Evolutionary conservation across 2,888 invertebrate species (phyloP).

Genomic region (Pyrochroa serraticornis): DNA sequence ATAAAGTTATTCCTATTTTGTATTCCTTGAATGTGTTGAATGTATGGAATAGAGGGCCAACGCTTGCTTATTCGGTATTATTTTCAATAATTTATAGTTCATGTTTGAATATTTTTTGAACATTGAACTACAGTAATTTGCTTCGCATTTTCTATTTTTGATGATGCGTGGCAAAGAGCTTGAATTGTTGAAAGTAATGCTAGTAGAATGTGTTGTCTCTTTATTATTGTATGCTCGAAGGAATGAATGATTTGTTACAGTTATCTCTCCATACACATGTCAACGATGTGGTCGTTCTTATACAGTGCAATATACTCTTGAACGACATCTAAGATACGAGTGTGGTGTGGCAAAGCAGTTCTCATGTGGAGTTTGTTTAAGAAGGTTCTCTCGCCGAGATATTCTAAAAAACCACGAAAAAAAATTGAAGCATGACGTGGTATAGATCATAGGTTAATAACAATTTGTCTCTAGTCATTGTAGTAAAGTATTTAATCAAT

Average conservation of each 20-base stretch:
- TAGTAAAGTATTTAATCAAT: not conserved
- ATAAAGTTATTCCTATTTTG: conserved; percentile 3
- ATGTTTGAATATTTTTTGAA: too few species aligned
- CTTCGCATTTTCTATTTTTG: conserved; percentile 15
- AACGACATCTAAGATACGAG: conserved; percentile 64
- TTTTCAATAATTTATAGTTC: not conserved
- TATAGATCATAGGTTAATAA: conserved; percentile 15
- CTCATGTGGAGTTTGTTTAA: conserved; percentile 54
- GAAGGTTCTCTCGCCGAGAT: conserved; percentile 55
- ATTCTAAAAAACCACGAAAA: conserved; percentile 51
- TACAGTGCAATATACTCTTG: conserved; percentile 64
- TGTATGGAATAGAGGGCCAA: conserved; percentile 23
- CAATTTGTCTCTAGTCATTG: conserved; percentile 10
- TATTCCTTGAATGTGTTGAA: not conserved
- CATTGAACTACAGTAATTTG: not conserved
- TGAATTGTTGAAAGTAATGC: conserved; percentile 18
- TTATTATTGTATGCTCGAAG: conserved; percentile 26
- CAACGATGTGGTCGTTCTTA: conserved; percentile 66
- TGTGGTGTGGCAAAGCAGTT: conserved; percentile 64
- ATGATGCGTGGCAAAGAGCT: conserved; percentile 1
- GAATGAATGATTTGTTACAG: conserved; percentile 51
- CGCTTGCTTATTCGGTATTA: conserved; percentile 11
- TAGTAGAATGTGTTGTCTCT: conserved; percentile 19
- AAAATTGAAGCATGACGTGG: conserved; percentile 43
- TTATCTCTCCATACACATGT: conserved; percentile 56